phyloP scores from a whole-genome alignment of 2,797 vertebrate species.

The Sebastes hubbsi region DNA sequence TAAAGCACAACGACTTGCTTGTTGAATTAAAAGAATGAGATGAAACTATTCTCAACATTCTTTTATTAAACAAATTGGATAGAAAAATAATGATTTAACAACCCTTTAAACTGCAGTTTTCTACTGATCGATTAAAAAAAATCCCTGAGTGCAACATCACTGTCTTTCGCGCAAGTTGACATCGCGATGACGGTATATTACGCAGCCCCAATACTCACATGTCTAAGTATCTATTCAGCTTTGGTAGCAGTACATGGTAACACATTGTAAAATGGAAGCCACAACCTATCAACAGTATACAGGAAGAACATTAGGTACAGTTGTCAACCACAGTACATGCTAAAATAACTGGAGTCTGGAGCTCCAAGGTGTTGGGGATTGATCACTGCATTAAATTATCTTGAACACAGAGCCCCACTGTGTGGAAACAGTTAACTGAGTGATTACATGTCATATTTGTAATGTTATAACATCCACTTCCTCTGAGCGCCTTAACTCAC shows the following conservation, averaged over 20 bases:
- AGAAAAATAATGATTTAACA: too few relatives aligned
- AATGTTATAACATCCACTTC: conserved; percentile 35
- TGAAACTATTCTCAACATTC: too few relatives aligned
- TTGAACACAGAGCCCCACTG: neutral
- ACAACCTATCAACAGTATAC: neutral
- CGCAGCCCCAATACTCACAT: conserved; percentile 6
- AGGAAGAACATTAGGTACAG: conserved; percentile 6
- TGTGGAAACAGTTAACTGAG: conserved; percentile 42
- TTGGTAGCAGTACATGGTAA: neutral
- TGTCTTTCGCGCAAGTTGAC: too few relatives aligned
- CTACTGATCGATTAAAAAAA: too few relatives aligned
- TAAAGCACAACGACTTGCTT: too few relatives aligned
- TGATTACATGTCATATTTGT: conserved; percentile 21
- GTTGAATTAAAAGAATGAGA: too few relatives aligned
- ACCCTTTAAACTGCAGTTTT: too few relatives aligned
- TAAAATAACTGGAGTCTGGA: neutral
- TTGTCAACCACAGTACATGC: neutral
- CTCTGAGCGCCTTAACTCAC: neutral
- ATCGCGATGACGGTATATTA: too few relatives aligned
- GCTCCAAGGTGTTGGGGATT: neutral
- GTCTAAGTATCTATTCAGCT: neutral
- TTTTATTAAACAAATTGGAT: too few relatives aligned
- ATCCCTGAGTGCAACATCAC: too few relatives aligned
- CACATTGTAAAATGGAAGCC: neutral
- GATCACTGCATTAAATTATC: neutral